These are phyloP conservation scores for Stegodyphus mimosarum DNA, from an alignment of 1,140 invertebrate genomes.

Conservation along the genomic window DNA sequence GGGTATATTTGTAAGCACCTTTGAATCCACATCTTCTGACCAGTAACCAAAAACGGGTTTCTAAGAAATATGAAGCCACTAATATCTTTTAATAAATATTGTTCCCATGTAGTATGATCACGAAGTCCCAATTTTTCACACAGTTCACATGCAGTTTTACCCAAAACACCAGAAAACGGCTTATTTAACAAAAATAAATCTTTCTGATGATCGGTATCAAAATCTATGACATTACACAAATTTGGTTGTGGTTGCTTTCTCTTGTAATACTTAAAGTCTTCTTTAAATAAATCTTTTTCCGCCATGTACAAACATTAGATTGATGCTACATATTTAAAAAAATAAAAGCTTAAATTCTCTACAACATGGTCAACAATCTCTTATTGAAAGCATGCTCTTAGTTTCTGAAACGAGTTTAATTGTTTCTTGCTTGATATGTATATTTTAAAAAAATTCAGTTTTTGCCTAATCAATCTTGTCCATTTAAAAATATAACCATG, in stretches of 20 bases:
- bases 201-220: slow-evolving; percentile 50
- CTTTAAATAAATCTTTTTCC: slow-evolving; percentile 65
- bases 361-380: no score
- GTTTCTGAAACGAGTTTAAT: no score
- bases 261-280: slow-evolving; percentile 68
- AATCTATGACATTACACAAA: slow-evolving; percentile 65
- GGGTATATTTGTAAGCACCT: slow-evolving; percentile 83
- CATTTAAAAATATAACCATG: no score
- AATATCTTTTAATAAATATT: slow-evolving; percentile 64
- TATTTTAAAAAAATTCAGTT: no score
- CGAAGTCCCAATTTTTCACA: slow-evolving; percentile 64
- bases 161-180: slow-evolving; percentile 13
- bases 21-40: slow-evolving; percentile 85
- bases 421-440: no score
- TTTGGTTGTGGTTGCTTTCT: slow-evolving; percentile 64
- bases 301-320: not conserved
- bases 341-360: no score
- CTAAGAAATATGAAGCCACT: slow-evolving; percentile 73
- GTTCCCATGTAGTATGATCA: slow-evolving; percentile 66
- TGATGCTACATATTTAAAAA: no score
- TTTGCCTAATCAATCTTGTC: no score
- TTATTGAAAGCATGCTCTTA: no score
- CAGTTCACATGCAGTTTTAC: not conserved
- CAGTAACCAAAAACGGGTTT: slow-evolving; percentile 83
- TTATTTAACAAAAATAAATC: not conserved